Base-by-base conservation (phyloP, 2,113 vertebrate species). In the Benitochromis conjunctus region DNA sequence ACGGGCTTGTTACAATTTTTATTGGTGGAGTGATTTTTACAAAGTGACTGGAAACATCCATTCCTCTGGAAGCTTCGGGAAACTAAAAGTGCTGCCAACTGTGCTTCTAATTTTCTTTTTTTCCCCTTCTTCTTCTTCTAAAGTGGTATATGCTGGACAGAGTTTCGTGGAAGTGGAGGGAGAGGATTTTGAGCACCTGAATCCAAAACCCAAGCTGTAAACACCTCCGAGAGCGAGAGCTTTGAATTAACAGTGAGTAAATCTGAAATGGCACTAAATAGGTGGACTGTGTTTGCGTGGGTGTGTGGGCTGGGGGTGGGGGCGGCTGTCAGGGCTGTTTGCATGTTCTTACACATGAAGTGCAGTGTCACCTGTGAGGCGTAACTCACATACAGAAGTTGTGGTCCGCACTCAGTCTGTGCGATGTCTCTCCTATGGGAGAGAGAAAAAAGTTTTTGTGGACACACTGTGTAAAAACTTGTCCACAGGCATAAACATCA, bases 231-330 rank as follows among this genome's bases (percentile, higher is more conserved):
- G 34, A 79, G 5, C 5, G 9, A 74, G 9, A 51, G 43, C 69
- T 74, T 69, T 82, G 51, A 81, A 76, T 76, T 53, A 3, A 83
- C 64, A 92, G 94, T 95, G 90, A 95, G 94, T 95, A 92, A 86
- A 82, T 79, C n/a, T 74, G n/a, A 80, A 69, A 86, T 10, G 19
- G n/a, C 56, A 43, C 57, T 74, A 86, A 78, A 36, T 56, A 8
- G 34, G 14, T 58, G 26, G 41, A 57, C 55, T 82, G 60, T 48
- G 53, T 82, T 19, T 57, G 36, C 1, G 3, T n/a, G 0, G 7
- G 29, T 77, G 3, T 1, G 26, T 2, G 7, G 16, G 34, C 26
- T 36, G 66, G n/a, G 13, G 3, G 56, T 8, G 56, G 2, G 55
- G 1, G 4, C 3, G 26, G 26, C 2, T 26, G 79, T 60, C 62